Conservation (phyloP, 1,140 invertebrate species). For the Drosophila malerkotliana region DNA sequence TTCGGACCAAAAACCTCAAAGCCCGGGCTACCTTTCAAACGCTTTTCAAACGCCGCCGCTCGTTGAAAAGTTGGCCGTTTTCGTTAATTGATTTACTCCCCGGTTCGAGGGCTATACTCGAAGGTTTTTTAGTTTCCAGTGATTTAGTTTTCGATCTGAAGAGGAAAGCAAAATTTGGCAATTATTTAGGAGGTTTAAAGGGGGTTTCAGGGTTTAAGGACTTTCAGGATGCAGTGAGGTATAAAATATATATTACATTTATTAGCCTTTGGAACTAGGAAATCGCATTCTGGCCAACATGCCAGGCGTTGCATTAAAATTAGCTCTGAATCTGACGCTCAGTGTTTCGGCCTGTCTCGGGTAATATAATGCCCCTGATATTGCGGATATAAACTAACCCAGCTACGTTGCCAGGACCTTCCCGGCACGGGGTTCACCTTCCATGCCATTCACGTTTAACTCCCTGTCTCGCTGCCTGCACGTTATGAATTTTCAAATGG, state of each 20-base stretch:
- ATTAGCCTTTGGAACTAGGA: background rate
- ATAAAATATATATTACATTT: background rate
- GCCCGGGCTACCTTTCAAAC: constrained; percentile 52
- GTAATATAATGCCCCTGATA: constrained; percentile 59
- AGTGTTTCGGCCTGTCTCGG: constrained; percentile 20
- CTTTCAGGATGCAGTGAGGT: too few relatives aligned
- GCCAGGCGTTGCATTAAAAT: constrained; percentile 42
- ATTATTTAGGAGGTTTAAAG: background rate
- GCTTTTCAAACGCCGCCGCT: constrained; percentile 53
- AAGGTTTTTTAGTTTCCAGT: constrained; percentile 7
- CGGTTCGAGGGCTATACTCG: constrained; percentile 9
- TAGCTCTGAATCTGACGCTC: constrained; percentile 29
- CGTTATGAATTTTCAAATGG: constrained; percentile 79
- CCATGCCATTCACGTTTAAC: constrained; percentile 50
- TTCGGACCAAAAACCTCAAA: constrained; percentile 13
- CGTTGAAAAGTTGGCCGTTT: constrained; percentile 43
- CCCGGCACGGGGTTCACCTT: constrained; percentile 27
- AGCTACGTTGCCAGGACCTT: background rate
- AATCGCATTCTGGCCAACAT: constrained; percentile 27
- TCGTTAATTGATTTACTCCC: constrained; percentile 67
- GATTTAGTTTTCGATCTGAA: constrained; percentile 27
- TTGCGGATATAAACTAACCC: constrained; percentile 61
- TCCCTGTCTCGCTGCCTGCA: constrained; percentile 44
- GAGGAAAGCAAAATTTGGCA: constrained; percentile 2
- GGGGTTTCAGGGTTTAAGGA: background rate